Percentiles rank a stretch among this genome's conserved stretches.
phyloP scores from a whole-genome alignment of 1,140 invertebrate species.

The Drosophila sulfurigaster region DNA sequence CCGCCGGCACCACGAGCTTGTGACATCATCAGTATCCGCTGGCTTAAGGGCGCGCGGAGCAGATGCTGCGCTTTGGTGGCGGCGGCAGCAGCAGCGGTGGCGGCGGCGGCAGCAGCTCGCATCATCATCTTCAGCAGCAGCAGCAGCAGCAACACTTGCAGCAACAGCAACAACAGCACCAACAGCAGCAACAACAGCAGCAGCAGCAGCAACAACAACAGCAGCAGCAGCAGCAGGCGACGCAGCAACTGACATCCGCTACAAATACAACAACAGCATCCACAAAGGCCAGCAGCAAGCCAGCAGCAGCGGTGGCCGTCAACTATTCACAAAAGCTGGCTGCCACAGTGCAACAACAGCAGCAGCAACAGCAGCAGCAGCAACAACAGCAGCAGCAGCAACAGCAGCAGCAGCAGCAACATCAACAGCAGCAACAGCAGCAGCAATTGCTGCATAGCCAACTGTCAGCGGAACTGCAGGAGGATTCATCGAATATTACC shows the following conservation, averaged over 20 bases:
- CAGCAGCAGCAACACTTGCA: slow-evolving; percentile 73
- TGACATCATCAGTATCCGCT: slow-evolving; percentile 90
- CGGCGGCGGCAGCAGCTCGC: slow-evolving; percentile 58
- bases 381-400: slow-evolving; percentile 67
- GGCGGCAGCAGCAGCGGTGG: slow-evolving; percentile 14
- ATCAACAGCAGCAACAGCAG: slow-evolving; percentile 66
- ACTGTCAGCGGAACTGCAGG: slow-evolving; percentile 71
- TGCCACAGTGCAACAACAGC: slow-evolving; percentile 49
- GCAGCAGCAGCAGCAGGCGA: slow-evolving; percentile 57
- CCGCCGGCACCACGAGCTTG: slow-evolving; percentile 89
- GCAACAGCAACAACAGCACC: slow-evolving; percentile 64
- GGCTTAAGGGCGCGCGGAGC: slow-evolving; percentile 87
- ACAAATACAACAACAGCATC: slow-evolving; percentile 61
- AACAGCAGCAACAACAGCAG: slow-evolving; percentile 46
- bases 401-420: slow-evolving; percentile 68
- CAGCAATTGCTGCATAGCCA: slow-evolving; percentile 73
- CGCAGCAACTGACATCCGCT: slow-evolving; percentile 82
- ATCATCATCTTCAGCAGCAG: slow-evolving; percentile 75
- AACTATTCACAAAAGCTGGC: slow-evolving; percentile 70
- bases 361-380: slow-evolving; percentile 49
- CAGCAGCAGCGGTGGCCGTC: slow-evolving; percentile 58
- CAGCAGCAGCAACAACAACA: slow-evolving; percentile 31
- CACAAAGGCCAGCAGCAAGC: slow-evolving; percentile 65
- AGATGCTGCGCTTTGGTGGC: slow-evolving; percentile 77
- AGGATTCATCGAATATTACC: slow-evolving; percentile 82